Conservation (phyloP, 2,888 invertebrate species). For the Tupiocoris notatus region DNA sequence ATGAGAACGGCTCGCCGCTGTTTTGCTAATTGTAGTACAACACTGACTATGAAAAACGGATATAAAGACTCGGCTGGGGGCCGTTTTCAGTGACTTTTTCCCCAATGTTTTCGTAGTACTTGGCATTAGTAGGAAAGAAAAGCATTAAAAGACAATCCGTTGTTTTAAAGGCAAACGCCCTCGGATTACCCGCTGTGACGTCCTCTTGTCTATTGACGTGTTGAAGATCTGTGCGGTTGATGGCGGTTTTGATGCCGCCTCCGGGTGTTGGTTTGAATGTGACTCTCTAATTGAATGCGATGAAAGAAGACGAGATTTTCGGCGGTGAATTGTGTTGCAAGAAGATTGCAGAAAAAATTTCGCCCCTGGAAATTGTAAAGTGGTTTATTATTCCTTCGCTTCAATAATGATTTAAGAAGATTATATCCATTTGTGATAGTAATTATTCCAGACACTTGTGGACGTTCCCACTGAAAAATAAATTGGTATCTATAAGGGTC, state of each 20-base stretch:
- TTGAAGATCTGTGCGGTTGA: neutral
- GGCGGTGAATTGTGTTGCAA: too few relatives aligned
- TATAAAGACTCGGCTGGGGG: neutral
- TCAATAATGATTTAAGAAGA: too few relatives aligned
- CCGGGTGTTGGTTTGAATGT: too few relatives aligned
- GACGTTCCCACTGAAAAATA: too few relatives aligned
- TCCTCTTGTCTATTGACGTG: neutral
- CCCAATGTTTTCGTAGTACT: neutral
- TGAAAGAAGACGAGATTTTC: too few relatives aligned
- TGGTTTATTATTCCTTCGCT: too few relatives aligned
- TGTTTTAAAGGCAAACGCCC: neutral
- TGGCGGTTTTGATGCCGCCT: neutral
- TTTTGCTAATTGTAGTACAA: neutral
- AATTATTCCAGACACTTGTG: too few relatives aligned
- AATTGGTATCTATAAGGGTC: too few relatives aligned
- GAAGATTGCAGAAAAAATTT: too few relatives aligned
- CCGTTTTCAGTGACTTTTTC: neutral
- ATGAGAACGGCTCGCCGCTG: neutral
- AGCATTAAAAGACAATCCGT: neutral
- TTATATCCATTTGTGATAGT: too few relatives aligned
- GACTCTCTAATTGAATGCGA: too few relatives aligned
- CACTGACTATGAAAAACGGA: neutral
- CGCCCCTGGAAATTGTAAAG: too few relatives aligned
- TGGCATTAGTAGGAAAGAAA: neutral
- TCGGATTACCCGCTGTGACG: neutral